Evolutionary conservation across 2,113 vertebrate genomes (phyloP).

Genomic region (Myiozetetes cayanensis): DNA sequence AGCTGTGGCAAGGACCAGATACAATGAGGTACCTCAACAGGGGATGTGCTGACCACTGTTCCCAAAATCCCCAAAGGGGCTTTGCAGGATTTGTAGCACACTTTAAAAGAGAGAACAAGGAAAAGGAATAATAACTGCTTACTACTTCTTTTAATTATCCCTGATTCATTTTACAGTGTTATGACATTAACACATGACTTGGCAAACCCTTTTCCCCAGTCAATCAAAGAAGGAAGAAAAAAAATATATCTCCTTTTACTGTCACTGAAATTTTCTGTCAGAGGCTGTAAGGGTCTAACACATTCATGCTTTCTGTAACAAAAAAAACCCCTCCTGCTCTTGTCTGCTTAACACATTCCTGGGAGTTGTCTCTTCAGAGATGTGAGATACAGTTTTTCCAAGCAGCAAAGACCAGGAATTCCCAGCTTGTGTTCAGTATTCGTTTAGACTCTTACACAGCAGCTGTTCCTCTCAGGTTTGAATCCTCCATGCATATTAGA

Average conservation of each 20-base stretch:
- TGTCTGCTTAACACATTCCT: neutral
- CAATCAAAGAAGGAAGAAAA: neutral
- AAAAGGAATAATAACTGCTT: neutral
- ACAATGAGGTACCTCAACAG: neutral
- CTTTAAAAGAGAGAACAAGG: neutral
- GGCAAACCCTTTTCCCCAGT: neutral
- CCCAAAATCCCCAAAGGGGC: neutral
- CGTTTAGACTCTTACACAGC: neutral
- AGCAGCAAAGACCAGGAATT: slow-evolving; percentile 21
- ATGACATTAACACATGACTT: neutral
- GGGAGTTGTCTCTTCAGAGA: neutral
- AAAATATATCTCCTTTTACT: neutral
- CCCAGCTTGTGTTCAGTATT: neutral
- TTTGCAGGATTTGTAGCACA: neutral
- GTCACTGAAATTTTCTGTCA: neutral
- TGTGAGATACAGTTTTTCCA: neutral
- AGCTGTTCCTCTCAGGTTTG: slow-evolving; percentile 29
- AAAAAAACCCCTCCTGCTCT: neutral
- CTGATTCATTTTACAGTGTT: neutral
- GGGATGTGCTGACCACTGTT: neutral
- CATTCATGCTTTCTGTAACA: neutral
- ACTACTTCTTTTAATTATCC: neutral
- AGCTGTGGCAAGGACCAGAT: neutral
- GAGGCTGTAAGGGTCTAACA: neutral
- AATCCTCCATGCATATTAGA: neutral